Conservation (phyloP, 2,888 invertebrate species). For the Athalia circularis region DNA sequence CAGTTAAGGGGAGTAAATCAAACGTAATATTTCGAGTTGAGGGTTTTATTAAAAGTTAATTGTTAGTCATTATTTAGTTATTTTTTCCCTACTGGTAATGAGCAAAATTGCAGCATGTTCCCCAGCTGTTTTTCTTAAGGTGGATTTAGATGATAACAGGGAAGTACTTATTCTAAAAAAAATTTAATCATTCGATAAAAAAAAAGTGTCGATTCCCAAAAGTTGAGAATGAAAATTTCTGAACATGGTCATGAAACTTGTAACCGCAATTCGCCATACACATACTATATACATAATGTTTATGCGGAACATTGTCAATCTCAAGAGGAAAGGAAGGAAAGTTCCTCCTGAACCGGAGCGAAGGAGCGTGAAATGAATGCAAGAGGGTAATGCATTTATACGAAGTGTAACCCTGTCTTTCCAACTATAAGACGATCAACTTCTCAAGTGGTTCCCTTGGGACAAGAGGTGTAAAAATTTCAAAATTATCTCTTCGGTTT, state of each 20-base stretch:
- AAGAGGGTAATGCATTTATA: conserved; percentile 71
- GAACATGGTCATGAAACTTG: not conserved
- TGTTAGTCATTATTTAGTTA: not conserved
- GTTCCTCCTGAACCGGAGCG: conserved; percentile 40
- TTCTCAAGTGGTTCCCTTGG: conserved; percentile 33
- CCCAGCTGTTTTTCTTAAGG: not conserved
- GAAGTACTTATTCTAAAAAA: not conserved
- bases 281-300: not conserved
- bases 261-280: not conserved
- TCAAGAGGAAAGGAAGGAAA: not conserved
- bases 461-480: conserved; percentile 42
- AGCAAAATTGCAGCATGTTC: conserved; percentile 8
- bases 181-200: not conserved
- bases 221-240: conserved; percentile 25
- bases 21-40: conserved; percentile 9
- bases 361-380: conserved; percentile 70
- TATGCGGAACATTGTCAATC: not conserved
- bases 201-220: not conserved
- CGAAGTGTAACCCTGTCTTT: conserved; percentile 66
- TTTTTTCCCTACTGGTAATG: conserved; percentile 14
- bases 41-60: conserved; percentile 37
- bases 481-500: conserved; percentile 32
- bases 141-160: too few species aligned
- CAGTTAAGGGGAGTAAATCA: conserved; percentile 4
- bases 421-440: conserved; percentile 39